Evolutionary conservation across 37 sponge, comb jelly and placozoan genomes (phyloP).

Genomic region (Spongia lamella): DNA sequence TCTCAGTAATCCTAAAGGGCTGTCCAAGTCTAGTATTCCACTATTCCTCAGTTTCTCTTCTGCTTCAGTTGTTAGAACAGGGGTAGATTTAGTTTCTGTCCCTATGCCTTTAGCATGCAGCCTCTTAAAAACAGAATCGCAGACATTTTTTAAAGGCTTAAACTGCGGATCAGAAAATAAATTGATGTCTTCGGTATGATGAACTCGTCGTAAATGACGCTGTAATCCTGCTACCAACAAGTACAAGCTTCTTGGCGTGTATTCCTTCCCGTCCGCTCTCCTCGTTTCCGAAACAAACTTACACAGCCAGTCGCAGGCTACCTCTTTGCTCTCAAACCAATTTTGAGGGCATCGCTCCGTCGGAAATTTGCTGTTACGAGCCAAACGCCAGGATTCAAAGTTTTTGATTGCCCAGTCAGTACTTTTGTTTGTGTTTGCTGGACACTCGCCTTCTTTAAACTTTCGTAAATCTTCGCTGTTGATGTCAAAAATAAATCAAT

Average conservation of each 20-base stretch:
- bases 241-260: conserved; percentile 5
- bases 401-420: too few species aligned
- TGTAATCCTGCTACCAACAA: conserved; percentile 17
- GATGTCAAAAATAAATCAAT: too few species aligned
- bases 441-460: too few species aligned
- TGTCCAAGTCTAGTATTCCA: conserved; percentile 14
- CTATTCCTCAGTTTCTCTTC: conserved; percentile 22
- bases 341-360: too few species aligned
- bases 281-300: conserved; percentile 19
- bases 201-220: neutral
- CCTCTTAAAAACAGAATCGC: conserved; percentile 12
- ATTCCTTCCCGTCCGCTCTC: conserved; percentile 2
- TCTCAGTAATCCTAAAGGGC: conserved; percentile 29
- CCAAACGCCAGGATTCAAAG: too few species aligned
- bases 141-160: too few species aligned
- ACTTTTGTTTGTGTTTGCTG: too few species aligned
- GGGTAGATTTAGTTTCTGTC: conserved; percentile 2
- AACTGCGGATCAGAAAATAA: conserved; percentile 7
- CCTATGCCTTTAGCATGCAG: conserved; percentile 24
- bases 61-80: conserved; percentile 7
- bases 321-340: too few species aligned
- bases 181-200: neutral
- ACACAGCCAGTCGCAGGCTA: conserved; percentile 9
- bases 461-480: too few species aligned
- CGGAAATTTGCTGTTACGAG: too few species aligned